Evolutionary conservation across 1,140 invertebrate genomes (phyloP).

Genomic region (Helicoverpa zea): DNA sequence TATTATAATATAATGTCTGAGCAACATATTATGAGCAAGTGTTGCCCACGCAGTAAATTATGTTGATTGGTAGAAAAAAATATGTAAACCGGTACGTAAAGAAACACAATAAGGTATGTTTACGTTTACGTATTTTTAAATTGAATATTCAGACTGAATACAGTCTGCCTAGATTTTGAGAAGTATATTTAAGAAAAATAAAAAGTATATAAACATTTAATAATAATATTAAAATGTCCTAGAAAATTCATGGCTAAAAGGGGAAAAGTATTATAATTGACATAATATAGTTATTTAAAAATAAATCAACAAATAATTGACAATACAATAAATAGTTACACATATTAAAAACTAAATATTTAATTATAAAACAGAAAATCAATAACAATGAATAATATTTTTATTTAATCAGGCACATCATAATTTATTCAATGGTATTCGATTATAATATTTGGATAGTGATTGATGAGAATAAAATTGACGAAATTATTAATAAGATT

Average conservation of each 20-base stretch:
- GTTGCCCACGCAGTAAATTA: too few species aligned
- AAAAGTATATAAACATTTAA: constrained; percentile 18
- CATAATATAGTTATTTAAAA: constrained; percentile 28
- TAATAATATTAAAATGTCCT: constrained; percentile 20
- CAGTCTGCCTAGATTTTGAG: constrained; percentile 10
- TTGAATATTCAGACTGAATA: constrained; percentile 4
- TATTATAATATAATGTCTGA: too few species aligned
- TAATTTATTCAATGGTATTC: constrained; percentile 51
- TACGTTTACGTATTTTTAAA: too few species aligned
- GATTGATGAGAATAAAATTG: neutral
- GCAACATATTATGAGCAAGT: too few species aligned
- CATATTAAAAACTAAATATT: constrained; percentile 35
- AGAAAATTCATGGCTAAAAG: constrained; percentile 32
- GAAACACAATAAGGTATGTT: too few species aligned
- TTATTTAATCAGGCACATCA: constrained; percentile 53
- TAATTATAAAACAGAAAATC: constrained; percentile 33
- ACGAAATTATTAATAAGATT: neutral
- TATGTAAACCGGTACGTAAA: too few species aligned
- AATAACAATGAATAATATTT: constrained; percentile 54
- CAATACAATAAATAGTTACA: constrained; percentile 37
- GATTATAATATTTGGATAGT: constrained; percentile 34
- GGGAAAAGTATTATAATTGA: constrained; percentile 23
- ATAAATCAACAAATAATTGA: constrained; percentile 40
- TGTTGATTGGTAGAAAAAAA: neutral
- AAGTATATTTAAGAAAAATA: constrained; percentile 19